Evolutionary conservation across 2,113 vertebrate species (phyloP), one percentile per base, ranked within the genome.

Genomic region (Phocoena phocoena): DNA sequence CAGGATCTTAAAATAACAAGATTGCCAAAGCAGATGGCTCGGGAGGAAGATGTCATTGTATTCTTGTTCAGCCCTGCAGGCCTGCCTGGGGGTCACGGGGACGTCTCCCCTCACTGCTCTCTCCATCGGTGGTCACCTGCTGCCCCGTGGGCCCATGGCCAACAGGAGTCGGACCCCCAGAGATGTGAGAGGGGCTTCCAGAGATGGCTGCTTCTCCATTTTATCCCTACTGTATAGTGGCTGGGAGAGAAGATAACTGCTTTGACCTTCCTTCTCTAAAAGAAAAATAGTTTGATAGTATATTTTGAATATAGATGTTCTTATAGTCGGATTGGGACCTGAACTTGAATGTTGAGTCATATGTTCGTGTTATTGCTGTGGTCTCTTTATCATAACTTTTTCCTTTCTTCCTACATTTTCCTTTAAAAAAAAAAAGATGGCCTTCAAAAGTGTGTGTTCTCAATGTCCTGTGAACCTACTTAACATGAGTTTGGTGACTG

Each of bases 221-320:
- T 28, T 79, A 38, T 33, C 33, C 87, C 80, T 38, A 10, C 41
- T 36, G 23, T 6, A n/a, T 13, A 13, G 38, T 74, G 90, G 60
- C 89, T 92, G 73, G 65, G 38, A 87, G 74, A 90, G 74, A 82
- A 74, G 80, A 60, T 15, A 62, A 91, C 87, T 92, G 90, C 97
- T 94, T 90, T 76, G 67, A 94, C n/a, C 60, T 87, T 88, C 73
- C 83, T 90, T 92, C 88, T 93, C 95, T 84, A 88, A 95, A 97
- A 96, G 62, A 97, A 96, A 97, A 91, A 95, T 98, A 97, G 96
- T 98, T 97, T 97, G 94, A 98, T 97, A 98, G 97, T 96, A 96
- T 98, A 98, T 98, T 98, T 98, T 98, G 96, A 98, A 97, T 98
- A 98, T 97, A 98, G 96, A 96, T 92, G 97, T 97, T 96, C 95